These are phyloP conservation scores for Matsumyia berberina DNA, from an alignment of 2,888 invertebrate species.

Conservation along the genomic window DNA sequence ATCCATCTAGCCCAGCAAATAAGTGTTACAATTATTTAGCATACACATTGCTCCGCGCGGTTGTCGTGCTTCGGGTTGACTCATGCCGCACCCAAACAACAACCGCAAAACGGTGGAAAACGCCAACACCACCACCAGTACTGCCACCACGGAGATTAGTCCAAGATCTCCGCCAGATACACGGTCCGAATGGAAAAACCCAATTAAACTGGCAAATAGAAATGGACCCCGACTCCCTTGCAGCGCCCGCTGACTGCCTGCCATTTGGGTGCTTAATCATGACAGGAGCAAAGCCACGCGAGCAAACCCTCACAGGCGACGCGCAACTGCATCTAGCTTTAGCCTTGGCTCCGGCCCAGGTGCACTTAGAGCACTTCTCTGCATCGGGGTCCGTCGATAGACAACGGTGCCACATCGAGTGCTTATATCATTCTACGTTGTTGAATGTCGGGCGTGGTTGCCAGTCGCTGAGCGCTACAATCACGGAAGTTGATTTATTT, in stretches of 20 bases:
- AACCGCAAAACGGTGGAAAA: constrained; percentile 31
- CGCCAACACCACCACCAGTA: constrained; percentile 30
- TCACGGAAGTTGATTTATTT: constrained; percentile 77
- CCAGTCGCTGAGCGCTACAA: constrained; percentile 65
- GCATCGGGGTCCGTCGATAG: constrained; percentile 50
- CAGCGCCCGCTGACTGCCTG: constrained; percentile 1
- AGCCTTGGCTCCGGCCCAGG: constrained; percentile 73
- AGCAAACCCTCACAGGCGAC: constrained; percentile 41
- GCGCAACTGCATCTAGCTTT: constrained; percentile 49
- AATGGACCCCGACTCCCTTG: constrained; percentile 32
- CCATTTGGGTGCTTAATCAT: constrained; percentile 71
- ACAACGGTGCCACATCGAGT: constrained; percentile 28
- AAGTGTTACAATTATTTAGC: constrained; percentile 76
- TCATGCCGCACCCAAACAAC: constrained; percentile 74
- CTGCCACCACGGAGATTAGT: constrained; percentile 35
- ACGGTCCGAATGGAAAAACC: constrained; percentile 64
- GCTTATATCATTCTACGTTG: constrained; percentile 44
- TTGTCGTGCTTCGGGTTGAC: constrained; percentile 68
- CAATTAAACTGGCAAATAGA: constrained; percentile 75
- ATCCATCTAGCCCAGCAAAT: constrained; percentile 68
- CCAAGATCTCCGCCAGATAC: constrained; percentile 56
- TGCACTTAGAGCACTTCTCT: constrained; percentile 50
- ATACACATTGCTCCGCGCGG: constrained; percentile 55
- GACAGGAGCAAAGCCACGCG: constrained; percentile 75
- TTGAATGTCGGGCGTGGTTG: constrained; percentile 68